Evolutionary conservation across 1,140 invertebrate species (phyloP).

Genomic region (Oreohelix idahoensis): DNA sequence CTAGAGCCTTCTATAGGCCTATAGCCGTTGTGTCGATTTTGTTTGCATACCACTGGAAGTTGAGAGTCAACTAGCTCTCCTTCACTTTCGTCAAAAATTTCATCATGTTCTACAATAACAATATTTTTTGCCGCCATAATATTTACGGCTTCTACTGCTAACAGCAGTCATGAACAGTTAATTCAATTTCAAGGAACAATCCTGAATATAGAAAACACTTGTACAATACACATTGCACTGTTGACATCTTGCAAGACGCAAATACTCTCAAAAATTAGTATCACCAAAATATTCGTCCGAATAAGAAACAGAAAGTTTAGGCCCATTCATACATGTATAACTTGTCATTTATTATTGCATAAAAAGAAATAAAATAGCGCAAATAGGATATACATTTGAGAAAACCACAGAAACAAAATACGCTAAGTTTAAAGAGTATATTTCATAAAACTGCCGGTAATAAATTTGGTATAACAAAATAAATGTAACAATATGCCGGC

Average conservation of each 20-base stretch:
- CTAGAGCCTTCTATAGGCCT: slow-evolving; percentile 83
- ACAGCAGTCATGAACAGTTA: not conserved
- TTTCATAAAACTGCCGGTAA: too few relatives aligned
- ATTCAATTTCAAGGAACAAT: not conserved
- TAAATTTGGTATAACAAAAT: too few relatives aligned
- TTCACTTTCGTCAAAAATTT: slow-evolving; percentile 59
- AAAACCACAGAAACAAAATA: too few relatives aligned
- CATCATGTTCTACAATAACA: slow-evolving; percentile 7
- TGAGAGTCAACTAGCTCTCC: slow-evolving; percentile 60
- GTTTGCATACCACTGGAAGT: slow-evolving; percentile 69
- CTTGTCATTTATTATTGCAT: too few relatives aligned
- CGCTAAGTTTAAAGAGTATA: too few relatives aligned
- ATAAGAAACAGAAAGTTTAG: too few relatives aligned
- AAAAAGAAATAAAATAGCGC: too few relatives aligned
- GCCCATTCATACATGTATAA: too few relatives aligned
- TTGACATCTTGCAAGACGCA: not conserved
- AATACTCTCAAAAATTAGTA: not conserved
- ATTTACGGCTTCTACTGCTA: not conserved
- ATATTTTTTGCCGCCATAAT: slow-evolving; percentile 33
- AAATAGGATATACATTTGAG: too few relatives aligned
- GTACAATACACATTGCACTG: not conserved
- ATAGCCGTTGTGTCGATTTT: slow-evolving; percentile 83
- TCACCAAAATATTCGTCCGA: too few relatives aligned
- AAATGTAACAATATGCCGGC: too few relatives aligned
- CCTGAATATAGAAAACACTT: not conserved